Evolutionary conservation across 2,888 invertebrate species (phyloP).

Genomic region (Deroplatys truncata): DNA sequence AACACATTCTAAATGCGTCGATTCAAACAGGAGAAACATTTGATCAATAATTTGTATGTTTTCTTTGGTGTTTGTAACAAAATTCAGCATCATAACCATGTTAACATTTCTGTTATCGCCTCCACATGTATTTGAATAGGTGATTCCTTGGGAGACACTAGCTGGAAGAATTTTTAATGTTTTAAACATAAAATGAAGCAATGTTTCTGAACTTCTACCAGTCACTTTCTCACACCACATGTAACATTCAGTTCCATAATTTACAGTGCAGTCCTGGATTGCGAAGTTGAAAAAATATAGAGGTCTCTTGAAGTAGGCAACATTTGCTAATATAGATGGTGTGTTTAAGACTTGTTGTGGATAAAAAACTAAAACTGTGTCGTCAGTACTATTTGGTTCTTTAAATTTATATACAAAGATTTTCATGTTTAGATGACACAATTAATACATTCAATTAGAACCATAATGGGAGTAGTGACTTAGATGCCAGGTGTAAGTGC

Average conservation of each 20-base stretch:
- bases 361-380: neutral
- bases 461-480: neutral
- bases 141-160: neutral
- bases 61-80: neutral
- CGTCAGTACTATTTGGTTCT: neutral
- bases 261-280: neutral
- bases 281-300: neutral
- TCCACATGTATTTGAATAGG: neutral
- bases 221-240: neutral
- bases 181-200: neutral
- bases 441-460: neutral
- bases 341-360: neutral
- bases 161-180: neutral
- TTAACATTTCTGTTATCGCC: neutral
- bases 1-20: no score
- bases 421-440: neutral
- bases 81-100: neutral
- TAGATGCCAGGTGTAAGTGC: neutral
- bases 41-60: neutral
- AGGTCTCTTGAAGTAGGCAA: neutral
- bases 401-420: neutral
- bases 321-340: neutral
- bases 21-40: neutral
- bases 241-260: neutral
- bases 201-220: neutral